Evolutionary conservation across 1,140 invertebrate species (phyloP), one percentile per base, ranked within the genome.

Genomic region (Anastrepha ludens): DNA sequence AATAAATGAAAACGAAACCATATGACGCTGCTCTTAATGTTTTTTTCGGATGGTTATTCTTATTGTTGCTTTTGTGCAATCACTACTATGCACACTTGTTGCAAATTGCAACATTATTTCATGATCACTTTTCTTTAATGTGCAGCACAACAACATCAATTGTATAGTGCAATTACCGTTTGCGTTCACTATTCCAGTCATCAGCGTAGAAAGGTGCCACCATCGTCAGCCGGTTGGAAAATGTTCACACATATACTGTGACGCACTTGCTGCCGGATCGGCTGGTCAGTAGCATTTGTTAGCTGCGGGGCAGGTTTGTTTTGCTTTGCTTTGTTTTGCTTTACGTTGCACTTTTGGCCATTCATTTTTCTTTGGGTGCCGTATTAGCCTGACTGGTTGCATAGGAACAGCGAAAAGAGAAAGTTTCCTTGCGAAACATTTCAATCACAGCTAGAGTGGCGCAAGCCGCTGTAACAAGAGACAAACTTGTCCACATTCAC

Each of bases 331-430:
- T 55, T 62, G 60, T 17, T 62, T 67, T 67, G n/a, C 29, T 29
- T 81, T 55, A 47, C 8, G 7, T 81, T 13, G 47, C 74, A 58
- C 74, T 55, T 81, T 81, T 81, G 47, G 6, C n/a, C 50, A 50
- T 9, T 81, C 11, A 74, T 58, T 81, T 81, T 81, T 6, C 70
- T 81, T 3, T 29, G n/a, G 20, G 8, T 78, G 70, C 39, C 44
- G n/a, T 41, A 55, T 81, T 81, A 55, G 74, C 44, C 74, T 55
- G 13, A 29, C 74, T 81, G 44, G n/a, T 55, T 81, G 74, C 74
- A 47, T 81, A 81, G 74, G 74, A 81, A 81, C 74, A 87, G 50
- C 65, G 85, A 88, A 88, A 88, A 88, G 87, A 88, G 87, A 88
- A 88, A 88, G 87, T 88, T 86, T 86, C 65, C 87, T 88, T 64